phyloP scores from a whole-genome alignment of 1,140 invertebrate genomes.

The Dinothrombium tinctorium region DNA sequence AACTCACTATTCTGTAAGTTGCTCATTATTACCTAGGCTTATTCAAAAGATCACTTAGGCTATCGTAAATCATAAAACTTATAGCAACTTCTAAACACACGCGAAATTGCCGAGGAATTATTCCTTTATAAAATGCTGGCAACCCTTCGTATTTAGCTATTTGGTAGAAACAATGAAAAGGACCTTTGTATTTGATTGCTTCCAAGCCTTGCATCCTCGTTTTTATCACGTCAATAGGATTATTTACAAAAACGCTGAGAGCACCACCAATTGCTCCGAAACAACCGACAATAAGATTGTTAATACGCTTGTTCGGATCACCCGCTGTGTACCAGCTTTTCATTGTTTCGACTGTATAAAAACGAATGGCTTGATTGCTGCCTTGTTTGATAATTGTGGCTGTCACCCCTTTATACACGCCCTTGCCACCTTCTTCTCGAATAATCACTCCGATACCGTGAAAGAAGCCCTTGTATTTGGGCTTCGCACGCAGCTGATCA shows the following conservation, averaged over 20 bases:
- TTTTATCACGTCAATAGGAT: slow-evolving; percentile 91
- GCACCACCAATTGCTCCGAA: slow-evolving; percentile 86
- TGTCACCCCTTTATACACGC: slow-evolving; percentile 34
- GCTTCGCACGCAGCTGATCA: slow-evolving; percentile 62
- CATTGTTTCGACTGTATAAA: slow-evolving; percentile 85
- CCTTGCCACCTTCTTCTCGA: slow-evolving; percentile 44
- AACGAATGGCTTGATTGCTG: slow-evolving; percentile 90
- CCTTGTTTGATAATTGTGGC: slow-evolving; percentile 95
- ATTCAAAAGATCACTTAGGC: slow-evolving; percentile 30
- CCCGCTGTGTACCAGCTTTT: slow-evolving; percentile 74
- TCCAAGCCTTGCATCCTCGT: slow-evolving; percentile 98
- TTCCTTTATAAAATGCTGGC: slow-evolving; percentile 92
- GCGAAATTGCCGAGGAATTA: slow-evolving; percentile 70
- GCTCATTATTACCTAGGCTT: not conserved
- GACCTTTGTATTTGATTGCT: slow-evolving; percentile 81
- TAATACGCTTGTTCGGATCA: slow-evolving; percentile 51
- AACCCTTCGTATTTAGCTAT: slow-evolving; percentile 82
- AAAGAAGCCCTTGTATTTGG: slow-evolving; percentile 71
- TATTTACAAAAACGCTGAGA: slow-evolving; percentile 92
- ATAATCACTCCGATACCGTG: slow-evolving; percentile 76
- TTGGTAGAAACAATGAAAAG: slow-evolving; percentile 65
- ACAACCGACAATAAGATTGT: slow-evolving; percentile 51
- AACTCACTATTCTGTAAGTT: no score
- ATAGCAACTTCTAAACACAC: slow-evolving; percentile 94
- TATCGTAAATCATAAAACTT: slow-evolving; percentile 93